phyloP scores from a whole-genome alignment of 1,140 invertebrate species.

The Luehdorfia chinensis region DNA sequence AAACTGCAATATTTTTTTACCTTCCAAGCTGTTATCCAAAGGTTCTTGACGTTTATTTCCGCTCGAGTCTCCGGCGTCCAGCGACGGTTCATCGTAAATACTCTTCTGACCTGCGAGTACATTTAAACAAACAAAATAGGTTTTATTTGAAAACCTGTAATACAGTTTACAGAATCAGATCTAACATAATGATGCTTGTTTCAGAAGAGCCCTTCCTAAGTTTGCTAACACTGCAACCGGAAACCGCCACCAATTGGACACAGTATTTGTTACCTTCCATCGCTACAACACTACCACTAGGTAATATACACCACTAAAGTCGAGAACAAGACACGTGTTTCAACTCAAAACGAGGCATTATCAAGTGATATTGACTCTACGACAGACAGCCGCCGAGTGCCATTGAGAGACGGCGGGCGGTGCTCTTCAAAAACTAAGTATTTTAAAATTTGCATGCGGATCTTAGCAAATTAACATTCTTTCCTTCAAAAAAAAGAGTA shows the following conservation, averaged over 20 bases:
- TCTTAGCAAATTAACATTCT: too few species aligned
- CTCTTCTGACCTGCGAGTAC: constrained; percentile 35
- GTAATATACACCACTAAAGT: too few species aligned
- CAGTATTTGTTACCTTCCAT: not conserved
- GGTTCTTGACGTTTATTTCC: constrained; percentile 26
- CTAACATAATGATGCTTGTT: not conserved
- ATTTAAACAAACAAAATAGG: not conserved
- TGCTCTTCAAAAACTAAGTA: too few species aligned
- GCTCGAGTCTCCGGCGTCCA: not conserved
- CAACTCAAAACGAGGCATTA: too few species aligned
- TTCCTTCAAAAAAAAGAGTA: too few species aligned
- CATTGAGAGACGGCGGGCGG: too few species aligned
- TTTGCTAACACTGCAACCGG: not conserved
- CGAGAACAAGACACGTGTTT: too few species aligned
- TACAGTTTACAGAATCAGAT: not conserved
- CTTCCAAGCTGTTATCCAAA: constrained; percentile 16
- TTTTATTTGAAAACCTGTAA: not conserved
- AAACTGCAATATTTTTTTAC: too few species aligned
- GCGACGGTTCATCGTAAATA: constrained; percentile 25
- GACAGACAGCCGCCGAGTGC: too few species aligned
- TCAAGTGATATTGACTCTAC: too few species aligned
- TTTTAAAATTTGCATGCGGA: too few species aligned
- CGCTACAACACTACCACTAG: too few species aligned
- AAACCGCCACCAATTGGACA: not conserved
- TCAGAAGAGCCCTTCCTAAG: not conserved